Base-by-base conservation (phyloP, 2,113 vertebrate genomes). In the Tinamus guttatus region DNA sequence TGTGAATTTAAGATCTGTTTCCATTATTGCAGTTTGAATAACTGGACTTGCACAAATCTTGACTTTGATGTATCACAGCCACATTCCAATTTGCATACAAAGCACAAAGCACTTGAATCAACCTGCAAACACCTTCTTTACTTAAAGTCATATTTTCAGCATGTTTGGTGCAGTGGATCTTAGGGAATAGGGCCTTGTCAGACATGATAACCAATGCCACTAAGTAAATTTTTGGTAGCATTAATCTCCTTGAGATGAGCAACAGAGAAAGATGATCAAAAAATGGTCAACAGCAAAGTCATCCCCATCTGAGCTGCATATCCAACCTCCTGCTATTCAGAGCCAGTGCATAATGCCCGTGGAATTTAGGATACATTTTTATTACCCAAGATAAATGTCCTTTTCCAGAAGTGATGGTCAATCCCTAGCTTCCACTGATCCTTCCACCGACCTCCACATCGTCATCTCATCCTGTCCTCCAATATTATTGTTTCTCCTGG, bases 1-100 rank as follows among this genome's bases (percentile, higher is more conserved):
- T n/a, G 59, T 52, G 77, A 77, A 88, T 95, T 93, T 81, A 13
- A 65, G 80, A 17, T 74, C 54, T 62, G 9, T 51, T 95, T 77
- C 81, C 54, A 27, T 81, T 63, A 81, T 5, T 76, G 32, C 34
- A 34, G 16, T 77, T 92, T 51, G 52, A 93, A 69, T 41, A 87
- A 80, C 63, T 79, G 85, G 60, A 64, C 75, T 85, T 47, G 41
- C 75, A 60, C 28, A 8, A 38, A 38, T 34, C 22, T 34, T 1
- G 9, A 32, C 56, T 41, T 85, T 60, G 38, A 86, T 90, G 11
- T 76, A 76, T 87, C 63, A 21, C 67, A 76, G 11, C 43, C 58
- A 15, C 3, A 0, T 4, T 51, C 16, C 36, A 45, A 87, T 94
- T 92, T 85, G 56, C 43, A 74, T 56, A 79, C 38, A 60, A 79